Evolutionary conservation across 92 coral and sea anemone genomes (phyloP).

Genomic region (Montipora capitata): DNA sequence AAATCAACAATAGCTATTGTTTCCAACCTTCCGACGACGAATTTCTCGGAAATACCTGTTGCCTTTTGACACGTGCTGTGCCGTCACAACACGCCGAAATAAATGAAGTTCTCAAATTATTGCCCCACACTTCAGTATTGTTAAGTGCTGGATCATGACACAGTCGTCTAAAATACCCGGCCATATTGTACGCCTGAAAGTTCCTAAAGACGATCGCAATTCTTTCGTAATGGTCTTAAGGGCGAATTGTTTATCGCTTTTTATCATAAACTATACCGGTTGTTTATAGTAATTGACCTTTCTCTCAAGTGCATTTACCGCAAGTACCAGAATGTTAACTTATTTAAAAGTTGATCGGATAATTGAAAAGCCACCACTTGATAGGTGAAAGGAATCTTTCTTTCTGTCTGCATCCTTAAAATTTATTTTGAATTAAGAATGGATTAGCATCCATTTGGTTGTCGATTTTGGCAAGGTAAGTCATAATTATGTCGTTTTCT

Average conservation of each 20-base stretch:
- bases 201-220: too few relatives aligned
- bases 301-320: conserved; percentile 25
- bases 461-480: conserved; percentile 22
- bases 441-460: not conserved
- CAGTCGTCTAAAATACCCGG: not conserved
- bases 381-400: conserved; percentile 4
- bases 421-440: not conserved
- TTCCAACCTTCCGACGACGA: conserved; percentile 3
- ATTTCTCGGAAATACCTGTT: conserved; percentile 15
- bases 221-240: not conserved
- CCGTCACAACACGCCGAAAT: conserved; percentile 3
- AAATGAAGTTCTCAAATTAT: not conserved
- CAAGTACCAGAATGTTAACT: conserved; percentile 33
- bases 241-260: conserved; percentile 2
- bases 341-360: conserved; percentile 9
- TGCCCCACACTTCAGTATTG: not conserved
- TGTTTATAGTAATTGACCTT: conserved; percentile 52
- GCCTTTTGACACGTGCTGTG: not conserved
- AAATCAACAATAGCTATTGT: not conserved
- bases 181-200: not conserved
- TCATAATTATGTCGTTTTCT: not conserved
- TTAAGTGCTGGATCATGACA: too few relatives aligned
- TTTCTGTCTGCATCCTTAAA: conserved; percentile 7
- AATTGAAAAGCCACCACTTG: not conserved
- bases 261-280: conserved; percentile 22